Evolutionary conservation across 2,113 vertebrate species (phyloP).

Genomic region (Sprattus sprattus): DNA sequence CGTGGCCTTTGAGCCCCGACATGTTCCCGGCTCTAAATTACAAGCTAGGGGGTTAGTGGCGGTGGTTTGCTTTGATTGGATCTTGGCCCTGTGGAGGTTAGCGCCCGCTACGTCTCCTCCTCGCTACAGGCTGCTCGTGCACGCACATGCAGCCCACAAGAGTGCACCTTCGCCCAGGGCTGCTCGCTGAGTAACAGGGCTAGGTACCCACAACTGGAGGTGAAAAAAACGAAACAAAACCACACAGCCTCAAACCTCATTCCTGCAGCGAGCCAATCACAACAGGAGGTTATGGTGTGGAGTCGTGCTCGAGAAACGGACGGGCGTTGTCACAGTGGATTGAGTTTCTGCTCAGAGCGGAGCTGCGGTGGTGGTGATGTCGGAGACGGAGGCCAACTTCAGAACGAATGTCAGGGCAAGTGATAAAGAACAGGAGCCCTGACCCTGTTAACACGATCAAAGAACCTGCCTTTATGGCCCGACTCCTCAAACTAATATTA

Average conservation of each 20-base stretch:
- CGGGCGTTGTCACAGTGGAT: background rate
- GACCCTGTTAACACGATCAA: background rate
- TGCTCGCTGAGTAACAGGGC: background rate
- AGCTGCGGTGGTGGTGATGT: background rate
- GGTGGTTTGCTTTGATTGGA: conserved; percentile 34
- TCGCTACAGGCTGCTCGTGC: background rate
- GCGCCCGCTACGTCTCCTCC: background rate
- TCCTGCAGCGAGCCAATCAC: background rate
- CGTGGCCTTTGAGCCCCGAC: conserved; percentile 23
- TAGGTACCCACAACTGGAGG: background rate
- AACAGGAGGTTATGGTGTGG: background rate
- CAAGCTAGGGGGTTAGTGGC: conserved; percentile 21
- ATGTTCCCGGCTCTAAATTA: conserved; percentile 29
- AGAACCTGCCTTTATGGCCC: background rate
- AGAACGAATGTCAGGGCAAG: background rate
- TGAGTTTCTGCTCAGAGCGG: background rate
- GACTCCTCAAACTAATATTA: background rate
- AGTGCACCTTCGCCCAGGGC: background rate
- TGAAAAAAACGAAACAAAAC: background rate
- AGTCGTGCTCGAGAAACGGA: background rate
- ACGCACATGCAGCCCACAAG: background rate
- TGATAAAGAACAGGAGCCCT: background rate
- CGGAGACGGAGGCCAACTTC: background rate
- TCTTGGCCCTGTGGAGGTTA: background rate
- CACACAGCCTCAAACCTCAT: background rate